Base-by-base conservation (phyloP, 2,888 invertebrate species). In the Trilocha varians region DNA sequence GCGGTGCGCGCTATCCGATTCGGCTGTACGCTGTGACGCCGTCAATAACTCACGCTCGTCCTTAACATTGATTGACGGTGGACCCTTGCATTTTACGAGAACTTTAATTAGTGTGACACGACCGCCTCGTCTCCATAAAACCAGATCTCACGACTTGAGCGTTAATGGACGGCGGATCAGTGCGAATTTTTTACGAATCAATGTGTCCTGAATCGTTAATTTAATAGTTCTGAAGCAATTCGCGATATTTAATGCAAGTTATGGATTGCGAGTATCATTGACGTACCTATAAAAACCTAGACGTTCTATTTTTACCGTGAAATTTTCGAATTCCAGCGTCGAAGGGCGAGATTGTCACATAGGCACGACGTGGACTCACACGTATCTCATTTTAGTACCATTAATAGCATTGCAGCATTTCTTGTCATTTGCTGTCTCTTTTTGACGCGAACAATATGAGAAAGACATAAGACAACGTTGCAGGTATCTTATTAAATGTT, bases 51-150 rank as follows among this genome's bases (percentile, higher is more conserved):
- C 72, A 68, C 57, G 44, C 47, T 56, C 62, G 64, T 66, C 64
- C 68, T 68, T 65, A 61, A 61, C 64, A 61, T 70, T 78, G 79
- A 80, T 83, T 79, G 82, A 80, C 77, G 76, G 65, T 59, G 55
- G 65, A 62, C 69, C 70, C 70, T 69, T 62, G 58, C 59, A 57
- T 67, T 77, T 78, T 77, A 82, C 70, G 79, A 78, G 73, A 62
- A 58, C 60, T 62, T 72, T 83, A 82, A 82, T 83, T 82, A 82
- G 71, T 55, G 60, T 69, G 70, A 69, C 71, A 68, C 64, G 63
- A 54, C 63, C 62, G 58, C 57, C 60, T 60, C 60, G 68, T 62
- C 66, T 66, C 62, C 59, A 65, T 70, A 70, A 70, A 72, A 62
- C 57, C 59, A 46, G 52, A 40, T 42, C 50, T 16, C 32, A 32